Base-by-base conservation (phyloP, 1,140 invertebrate species). In the Sesamia nonagrioides region DNA sequence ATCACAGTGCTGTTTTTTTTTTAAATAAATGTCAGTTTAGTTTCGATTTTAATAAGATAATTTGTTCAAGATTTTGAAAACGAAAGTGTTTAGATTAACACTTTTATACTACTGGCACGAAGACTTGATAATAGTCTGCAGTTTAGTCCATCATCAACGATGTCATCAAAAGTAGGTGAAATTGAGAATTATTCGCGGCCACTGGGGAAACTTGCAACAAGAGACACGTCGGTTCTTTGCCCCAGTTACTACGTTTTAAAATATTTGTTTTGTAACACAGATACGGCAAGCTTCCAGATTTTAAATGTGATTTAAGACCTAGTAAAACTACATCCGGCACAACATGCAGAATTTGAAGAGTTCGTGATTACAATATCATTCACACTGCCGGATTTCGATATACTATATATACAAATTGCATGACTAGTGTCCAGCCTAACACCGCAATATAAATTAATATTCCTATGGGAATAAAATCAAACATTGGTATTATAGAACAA, bases 201-300 rank as follows among this genome's bases (percentile, higher is more conserved):
- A 63, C 13, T 6, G 1, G 58, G 45, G 45, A 63, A 75, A 75
- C 42, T 33, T 18, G 1, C 8, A 68, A 52, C 13, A 45, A 48
- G 42, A 75, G 37, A 6, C 17, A 71, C 40, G 68, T 85, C 80
- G 76, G 86, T 87, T 86, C 77, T 90, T 85, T 85, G 86, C 74
- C 86, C 90, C 73, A 88, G 83, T 86, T 91, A 78, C 77, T 82
- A 9, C 68, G 79, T 83, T 88, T 88, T 84, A n/a, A n/a, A n/a
- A n/a, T n/a, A 85, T 83, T 77, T 78, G 79, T 75, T 84, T 86
- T 73, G 84, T 79, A 88, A 87, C 79, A 72, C 81, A 87, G 79
- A 83, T 83, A 78, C 80, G 86, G 80, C 77, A 68, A 80, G 82
- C 82, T 80, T 81, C 81, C 86, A 77, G 81, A 84, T 86, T 86